A percentile compares a stretch with the other conserved stretches of the same genome.
Conservation (phyloP, 2,888 invertebrate species). For the Horisme vitalbata region DNA sequence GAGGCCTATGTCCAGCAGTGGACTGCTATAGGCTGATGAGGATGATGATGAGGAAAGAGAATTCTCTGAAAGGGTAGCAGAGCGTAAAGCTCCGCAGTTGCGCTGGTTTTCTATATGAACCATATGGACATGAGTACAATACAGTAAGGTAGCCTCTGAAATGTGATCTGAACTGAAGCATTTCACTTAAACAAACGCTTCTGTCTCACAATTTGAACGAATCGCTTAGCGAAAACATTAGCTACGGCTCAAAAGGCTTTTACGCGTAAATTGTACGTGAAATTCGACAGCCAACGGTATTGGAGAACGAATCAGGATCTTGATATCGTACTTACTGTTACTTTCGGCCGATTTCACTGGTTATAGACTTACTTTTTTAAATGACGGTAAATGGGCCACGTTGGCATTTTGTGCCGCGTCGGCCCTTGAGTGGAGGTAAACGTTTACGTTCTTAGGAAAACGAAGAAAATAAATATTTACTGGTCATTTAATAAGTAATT, state of each 20-base stretch:
- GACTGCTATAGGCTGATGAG: no score
- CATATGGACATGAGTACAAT: no score
- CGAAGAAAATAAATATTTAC: no score
- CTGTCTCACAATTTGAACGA: constrained; percentile 51
- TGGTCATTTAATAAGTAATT: no score
- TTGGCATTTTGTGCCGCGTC: neutral
- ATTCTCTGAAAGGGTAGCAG: no score
- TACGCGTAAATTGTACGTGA: constrained; percentile 76
- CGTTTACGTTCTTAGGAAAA: no score
- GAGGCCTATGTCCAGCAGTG: no score
- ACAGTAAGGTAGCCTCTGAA: no score
- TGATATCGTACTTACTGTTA: constrained; percentile 24
- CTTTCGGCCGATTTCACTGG: constrained; percentile 19
- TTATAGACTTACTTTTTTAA: constrained; percentile 21
- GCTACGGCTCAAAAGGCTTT: constrained; percentile 72
- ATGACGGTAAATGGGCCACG: constrained; percentile 11
- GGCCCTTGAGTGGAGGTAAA: neutral
- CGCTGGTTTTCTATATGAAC: no score
- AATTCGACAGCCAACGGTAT: constrained; percentile 68
- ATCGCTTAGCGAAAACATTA: constrained; percentile 78
- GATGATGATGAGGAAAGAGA: no score
- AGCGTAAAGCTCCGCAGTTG: no score
- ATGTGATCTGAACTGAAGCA: constrained; percentile 35
- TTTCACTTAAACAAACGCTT: constrained; percentile 45
- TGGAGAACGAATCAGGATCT: constrained; percentile 33